Percentiles rank a stretch among this genome's conserved stretches.
These are phyloP conservation scores for Corythornis vintsioides DNA, from an alignment of 2,113 vertebrate genomes.

Conservation along the genomic window DNA sequence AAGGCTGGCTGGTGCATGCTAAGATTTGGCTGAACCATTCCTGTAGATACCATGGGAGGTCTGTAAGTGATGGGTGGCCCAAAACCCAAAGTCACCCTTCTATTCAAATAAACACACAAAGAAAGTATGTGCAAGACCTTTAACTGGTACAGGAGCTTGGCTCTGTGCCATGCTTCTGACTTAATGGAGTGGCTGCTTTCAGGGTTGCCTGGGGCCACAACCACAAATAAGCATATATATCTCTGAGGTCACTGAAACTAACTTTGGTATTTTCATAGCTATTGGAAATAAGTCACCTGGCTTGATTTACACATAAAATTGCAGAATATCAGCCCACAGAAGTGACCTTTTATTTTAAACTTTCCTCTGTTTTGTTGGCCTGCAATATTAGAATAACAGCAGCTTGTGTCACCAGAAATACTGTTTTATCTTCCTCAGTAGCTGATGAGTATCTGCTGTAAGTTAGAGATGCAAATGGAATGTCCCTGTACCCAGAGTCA, in stretches of 20 bases:
- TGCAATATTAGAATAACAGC: neutral
- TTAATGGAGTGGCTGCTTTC: slow-evolving; percentile 28
- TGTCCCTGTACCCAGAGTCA: neutral
- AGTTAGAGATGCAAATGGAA: neutral
- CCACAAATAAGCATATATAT: slow-evolving; percentile 27
- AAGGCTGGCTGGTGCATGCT: neutral
- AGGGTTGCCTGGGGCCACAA: slow-evolving; percentile 35
- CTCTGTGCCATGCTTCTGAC: slow-evolving; percentile 17
- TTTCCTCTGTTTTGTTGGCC: neutral
- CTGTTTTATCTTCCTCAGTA: neutral
- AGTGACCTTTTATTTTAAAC: slow-evolving; percentile 20
- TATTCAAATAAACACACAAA: slow-evolving; percentile 44
- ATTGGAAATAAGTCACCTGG: slow-evolving; percentile 32
- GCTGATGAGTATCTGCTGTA: neutral
- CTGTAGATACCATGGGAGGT: slow-evolving; percentile 32
- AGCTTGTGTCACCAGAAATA: neutral
- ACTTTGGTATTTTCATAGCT: slow-evolving; percentile 40
- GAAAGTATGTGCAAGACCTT: slow-evolving; percentile 50
- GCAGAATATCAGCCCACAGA: neutral
- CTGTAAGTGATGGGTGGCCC: slow-evolving; percentile 50
- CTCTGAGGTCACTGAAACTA: slow-evolving; percentile 38
- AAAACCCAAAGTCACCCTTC: slow-evolving; percentile 35
- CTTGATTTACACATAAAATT: slow-evolving; percentile 11
- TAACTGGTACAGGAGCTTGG: slow-evolving; percentile 47
- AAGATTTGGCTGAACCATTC: neutral